Base-by-base conservation (phyloP, 2,797 vertebrate genomes). In the Gobionotothen gibberifrons region DNA sequence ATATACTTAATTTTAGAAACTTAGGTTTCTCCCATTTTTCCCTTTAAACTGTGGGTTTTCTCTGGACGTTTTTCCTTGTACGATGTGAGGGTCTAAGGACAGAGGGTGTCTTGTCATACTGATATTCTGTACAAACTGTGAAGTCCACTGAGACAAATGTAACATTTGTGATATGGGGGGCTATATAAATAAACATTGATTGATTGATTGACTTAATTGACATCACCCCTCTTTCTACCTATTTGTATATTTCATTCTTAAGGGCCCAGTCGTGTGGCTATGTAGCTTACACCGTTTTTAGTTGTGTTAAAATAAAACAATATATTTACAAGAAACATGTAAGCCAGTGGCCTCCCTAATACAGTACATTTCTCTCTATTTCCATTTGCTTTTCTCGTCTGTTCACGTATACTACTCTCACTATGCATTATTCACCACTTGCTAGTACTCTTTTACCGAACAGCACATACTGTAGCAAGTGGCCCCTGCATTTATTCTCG, bases 361-460 rank as follows among this genome's bases (percentile, higher is more conserved):
- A 14, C 43, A 39, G 15, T 44, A 42, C 11, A 63, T 57, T 57
- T 70, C 53, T 70, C 52, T 60, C 9, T 46, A 47, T 68, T 69
- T 82, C 26, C 47, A 42, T 83, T 51, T 40, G 3, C 66, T 57
- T 59, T 60, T 49, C 21, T 56, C 47, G 44, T 9, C 49, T 76
- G 29, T 54, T 47, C 40, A 56, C 53, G 22, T 36, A 36, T 36
- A 36, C 67, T 43, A 12, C 52, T 73, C 69, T 62, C 53, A 26
- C 62, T 19, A 69, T 87, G 69, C 64, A 87, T 86, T 88, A 86
- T 86, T 90, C 65, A 90, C 46, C 14, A 54, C 69, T 74, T 58
- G 63, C 69, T 77, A 80, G 58, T 62, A 36, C 76, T 72, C 26
- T 54, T 58, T 57, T 65, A 48, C 76, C 36, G 61, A 46, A 60